These are phyloP conservation scores for Indri indri DNA, from an alignment of 2,113 vertebrate species.

Conservation along the genomic window DNA sequence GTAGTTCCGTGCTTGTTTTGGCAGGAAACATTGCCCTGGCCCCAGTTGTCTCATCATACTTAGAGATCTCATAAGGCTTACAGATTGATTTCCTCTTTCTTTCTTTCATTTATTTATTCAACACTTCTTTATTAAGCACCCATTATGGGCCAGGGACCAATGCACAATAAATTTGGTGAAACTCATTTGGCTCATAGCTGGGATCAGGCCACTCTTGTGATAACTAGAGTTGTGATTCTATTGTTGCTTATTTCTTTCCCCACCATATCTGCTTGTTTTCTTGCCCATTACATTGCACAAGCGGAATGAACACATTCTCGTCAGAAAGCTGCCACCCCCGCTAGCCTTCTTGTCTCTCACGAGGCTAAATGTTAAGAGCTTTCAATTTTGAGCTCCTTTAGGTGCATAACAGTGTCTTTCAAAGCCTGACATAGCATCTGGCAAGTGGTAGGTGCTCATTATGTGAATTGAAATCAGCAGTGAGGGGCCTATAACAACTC, in stretches of 20 bases:
- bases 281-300: not conserved
- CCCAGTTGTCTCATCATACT: conserved; percentile 47
- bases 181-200: not conserved
- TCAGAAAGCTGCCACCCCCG: not conserved
- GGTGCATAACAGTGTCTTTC: not conserved
- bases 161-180: conserved; percentile 26
- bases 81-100: conserved; percentile 12
- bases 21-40: conserved; percentile 47
- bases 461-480: not conserved
- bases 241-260: not conserved
- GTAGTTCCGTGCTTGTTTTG: conserved; percentile 54
- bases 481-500: not conserved
- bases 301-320: not conserved
- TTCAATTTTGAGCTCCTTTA: not conserved
- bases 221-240: not conserved
- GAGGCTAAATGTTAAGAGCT: not conserved
- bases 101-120: conserved; percentile 18
- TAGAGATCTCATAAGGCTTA: conserved; percentile 52
- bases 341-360: not conserved
- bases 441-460: not conserved
- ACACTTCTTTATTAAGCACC: not conserved
- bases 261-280: not conserved
- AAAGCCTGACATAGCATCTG: not conserved
- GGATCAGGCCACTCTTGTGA: not conserved
- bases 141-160: not conserved